These are phyloP conservation scores for Eulemur mongoz DNA, from an alignment of 2,797 vertebrate genomes.

Conservation along the genomic window DNA sequence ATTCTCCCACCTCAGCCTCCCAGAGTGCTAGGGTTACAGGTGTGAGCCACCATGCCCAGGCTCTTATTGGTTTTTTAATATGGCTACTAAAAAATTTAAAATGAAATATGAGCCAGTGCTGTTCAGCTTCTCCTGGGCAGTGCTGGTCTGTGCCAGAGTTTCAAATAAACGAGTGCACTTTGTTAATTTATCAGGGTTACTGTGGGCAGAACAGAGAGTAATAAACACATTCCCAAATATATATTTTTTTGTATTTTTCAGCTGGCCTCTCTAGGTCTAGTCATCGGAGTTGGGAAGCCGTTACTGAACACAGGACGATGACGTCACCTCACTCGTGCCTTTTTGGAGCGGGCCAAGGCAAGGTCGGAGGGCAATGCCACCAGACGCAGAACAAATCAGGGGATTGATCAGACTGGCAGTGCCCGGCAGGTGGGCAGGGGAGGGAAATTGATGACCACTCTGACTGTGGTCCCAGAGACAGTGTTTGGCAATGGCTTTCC, in stretches of 20 bases:
- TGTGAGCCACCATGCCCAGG: no score
- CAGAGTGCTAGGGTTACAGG: no score
- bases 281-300: not conserved
- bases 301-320: not conserved
- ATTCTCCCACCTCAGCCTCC: no score
- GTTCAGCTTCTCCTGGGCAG: not conserved
- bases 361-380: not conserved
- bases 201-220: not conserved
- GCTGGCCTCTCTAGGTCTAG: not conserved
- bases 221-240: not conserved
- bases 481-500: conserved; percentile 55
- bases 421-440: not conserved
- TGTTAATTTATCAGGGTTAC: not conserved
- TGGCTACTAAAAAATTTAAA: not conserved
- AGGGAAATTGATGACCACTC: not conserved
- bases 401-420: not conserved
- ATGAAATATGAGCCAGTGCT: not conserved
- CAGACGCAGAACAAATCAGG: not conserved
- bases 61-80: not conserved
- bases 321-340: rapidly evolving
- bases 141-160: not conserved
- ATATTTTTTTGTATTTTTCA: not conserved
- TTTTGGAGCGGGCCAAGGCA: not conserved
- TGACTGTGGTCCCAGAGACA: not conserved
- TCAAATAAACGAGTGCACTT: not conserved